These are phyloP conservation scores for Bujurquina vittata DNA, from an alignment of 2,113 vertebrate species.

Conservation along the genomic window DNA sequence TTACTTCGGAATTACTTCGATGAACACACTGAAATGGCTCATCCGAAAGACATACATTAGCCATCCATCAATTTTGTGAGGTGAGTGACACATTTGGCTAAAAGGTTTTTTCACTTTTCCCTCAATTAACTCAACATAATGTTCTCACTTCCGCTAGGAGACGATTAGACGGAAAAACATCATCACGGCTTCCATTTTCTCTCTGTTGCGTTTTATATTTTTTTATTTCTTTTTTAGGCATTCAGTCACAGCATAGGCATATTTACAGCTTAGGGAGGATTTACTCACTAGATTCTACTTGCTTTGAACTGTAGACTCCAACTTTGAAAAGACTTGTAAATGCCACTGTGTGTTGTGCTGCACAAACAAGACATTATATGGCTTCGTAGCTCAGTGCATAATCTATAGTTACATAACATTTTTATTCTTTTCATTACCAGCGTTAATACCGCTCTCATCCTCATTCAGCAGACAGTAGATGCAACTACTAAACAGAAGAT, in stretches of 20 bases:
- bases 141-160: slow-evolving; percentile 35
- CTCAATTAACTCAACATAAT: slow-evolving; percentile 62
- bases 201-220: background rate
- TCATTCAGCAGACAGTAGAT: slow-evolving; percentile 15
- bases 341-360: slow-evolving; percentile 10
- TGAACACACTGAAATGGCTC: slow-evolving; percentile 53
- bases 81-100: slow-evolving; percentile 40
- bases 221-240: background rate
- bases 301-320: slow-evolving; percentile 1
- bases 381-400: background rate
- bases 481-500: slow-evolving; percentile 23
- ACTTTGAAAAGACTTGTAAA: slow-evolving; percentile 38
- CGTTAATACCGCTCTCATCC: background rate
- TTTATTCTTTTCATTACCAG: background rate
- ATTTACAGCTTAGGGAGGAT: slow-evolving; percentile 48
- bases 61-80: slow-evolving; percentile 65
- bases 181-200: slow-evolving; percentile 17
- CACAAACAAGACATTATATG: background rate
- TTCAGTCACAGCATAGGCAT: slow-evolving; percentile 24
- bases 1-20: slow-evolving; percentile 66
- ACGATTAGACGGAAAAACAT: slow-evolving; percentile 48
- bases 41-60: slow-evolving; percentile 49
- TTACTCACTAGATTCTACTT: slow-evolving; percentile 6
- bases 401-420: background rate
- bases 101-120: slow-evolving; percentile 60